Evolutionary conservation across 2,888 invertebrate genomes (phyloP), one percentile per base, ranked within the genome.

Genomic region (Plemyria rubiginata): DNA sequence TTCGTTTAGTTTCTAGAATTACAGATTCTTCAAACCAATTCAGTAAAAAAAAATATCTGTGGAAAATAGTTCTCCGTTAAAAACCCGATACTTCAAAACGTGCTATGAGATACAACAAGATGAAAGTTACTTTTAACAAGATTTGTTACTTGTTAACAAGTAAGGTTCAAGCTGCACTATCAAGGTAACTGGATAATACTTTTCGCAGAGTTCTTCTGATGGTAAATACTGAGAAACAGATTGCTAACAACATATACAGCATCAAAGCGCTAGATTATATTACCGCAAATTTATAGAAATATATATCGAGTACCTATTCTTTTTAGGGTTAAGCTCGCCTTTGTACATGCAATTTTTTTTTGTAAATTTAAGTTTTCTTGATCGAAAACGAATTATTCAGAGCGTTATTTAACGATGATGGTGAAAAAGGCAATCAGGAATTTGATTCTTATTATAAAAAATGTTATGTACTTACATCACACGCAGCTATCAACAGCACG

Each of bases 61-160:
- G 12, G 43, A 40, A 13, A 13, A 41, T 13, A 12, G 53, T 43
- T 54, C 13, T 15, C 29, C 13, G 29, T 12, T 45, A 45, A 43
- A 57, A 36, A 22, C 43, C 15, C 36, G 51, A 51, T 51, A 40
- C 57, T 56, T 43, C 43, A 22, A 9, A 58, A 36, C 36, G 32
- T 58, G 50, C 51, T 51, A n/a, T 51, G 36, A 32, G 38, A 55
- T 55, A 16, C 54, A 46, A 57, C 49, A 28, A 38, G 43, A 45
- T 50, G 5, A 43, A 57, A 58, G 52, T 58, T 29, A 58, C 52
- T 58, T 58, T 52, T 52, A 58, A 52, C 52, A 58, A 51, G 57
- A 51, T 57, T 56, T 56, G 56, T 56, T 57, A 32, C 57, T 58
- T 58, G 57, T 51, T 58, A 43, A 32, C 51, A 36, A 51, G 49